phyloP scores from a whole-genome alignment of 2,888 invertebrate species.

The Epinotia bilunana region DNA sequence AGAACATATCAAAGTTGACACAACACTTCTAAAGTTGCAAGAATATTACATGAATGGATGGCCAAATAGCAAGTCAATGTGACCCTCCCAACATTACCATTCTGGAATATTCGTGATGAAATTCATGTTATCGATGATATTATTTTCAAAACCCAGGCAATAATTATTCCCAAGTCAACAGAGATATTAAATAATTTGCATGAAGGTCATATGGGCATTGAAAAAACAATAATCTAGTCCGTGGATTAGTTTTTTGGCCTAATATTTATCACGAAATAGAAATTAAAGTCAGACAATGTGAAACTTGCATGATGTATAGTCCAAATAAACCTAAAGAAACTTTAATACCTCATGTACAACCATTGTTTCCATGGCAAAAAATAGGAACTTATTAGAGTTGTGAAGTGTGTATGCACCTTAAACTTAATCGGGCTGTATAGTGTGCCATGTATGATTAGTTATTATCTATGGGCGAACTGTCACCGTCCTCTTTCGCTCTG shows the following conservation, averaged over 20 bases:
- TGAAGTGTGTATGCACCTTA: no score
- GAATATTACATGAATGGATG: slow-evolving; percentile 30
- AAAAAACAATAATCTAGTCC: slow-evolving; percentile 43
- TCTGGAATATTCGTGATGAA: no score
- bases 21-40: no score
- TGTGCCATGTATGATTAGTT: no score
- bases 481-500: no score
- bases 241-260: slow-evolving; percentile 46
- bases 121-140: no score
- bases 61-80: slow-evolving; percentile 36
- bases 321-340: slow-evolving; percentile 40
- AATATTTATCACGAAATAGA: slow-evolving; percentile 44
- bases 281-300: slow-evolving; percentile 32
- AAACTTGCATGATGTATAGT: slow-evolving; percentile 31
- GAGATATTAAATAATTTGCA: slow-evolving; percentile 6
- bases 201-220: neutral
- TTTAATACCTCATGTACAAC: slow-evolving; percentile 30
- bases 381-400: slow-evolving; percentile 31
- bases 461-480: no score
- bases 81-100: slow-evolving; percentile 3
- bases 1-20: slow-evolving; percentile 22
- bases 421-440: no score
- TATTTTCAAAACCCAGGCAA: neutral
- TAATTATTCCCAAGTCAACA: neutral
- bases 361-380: slow-evolving; percentile 43